These are phyloP conservation scores for Siniperca undulata DNA, from an alignment of 2,797 vertebrate species.

Conservation along the genomic window DNA sequence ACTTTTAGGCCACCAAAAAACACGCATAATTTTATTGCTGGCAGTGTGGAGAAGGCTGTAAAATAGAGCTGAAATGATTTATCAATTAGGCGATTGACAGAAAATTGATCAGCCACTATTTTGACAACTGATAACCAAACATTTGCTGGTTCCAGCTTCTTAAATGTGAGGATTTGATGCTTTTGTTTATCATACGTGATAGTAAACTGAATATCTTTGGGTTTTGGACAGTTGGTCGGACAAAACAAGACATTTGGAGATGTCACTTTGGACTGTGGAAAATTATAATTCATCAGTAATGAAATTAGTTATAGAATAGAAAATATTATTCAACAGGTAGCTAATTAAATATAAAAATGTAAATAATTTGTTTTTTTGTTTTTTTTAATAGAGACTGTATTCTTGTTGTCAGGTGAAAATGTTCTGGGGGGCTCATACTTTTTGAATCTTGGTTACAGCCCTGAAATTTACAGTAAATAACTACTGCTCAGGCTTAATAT, in stretches of 20 bases:
- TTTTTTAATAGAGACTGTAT: not conserved
- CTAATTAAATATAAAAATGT: not conserved
- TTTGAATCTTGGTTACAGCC: not conserved
- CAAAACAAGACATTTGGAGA: not conserved
- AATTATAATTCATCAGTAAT: no score
- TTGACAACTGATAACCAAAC: not conserved
- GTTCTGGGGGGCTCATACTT: not conserved
- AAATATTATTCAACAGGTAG: not conserved
- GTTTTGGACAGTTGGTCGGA: no score
- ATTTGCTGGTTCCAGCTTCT: not conserved
- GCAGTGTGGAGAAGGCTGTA: not conserved
- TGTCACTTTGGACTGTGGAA: not conserved
- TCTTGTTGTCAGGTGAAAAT: not conserved
- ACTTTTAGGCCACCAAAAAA: not conserved
- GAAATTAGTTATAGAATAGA: not conserved
- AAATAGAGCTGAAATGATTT: not conserved
- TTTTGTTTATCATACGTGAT: not conserved
- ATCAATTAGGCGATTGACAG: not conserved
- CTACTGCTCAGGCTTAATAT: not conserved
- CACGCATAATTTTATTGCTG: not conserved
- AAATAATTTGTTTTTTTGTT: not conserved
- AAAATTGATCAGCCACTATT: not conserved
- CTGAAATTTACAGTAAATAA: not conserved
- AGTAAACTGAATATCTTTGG: no score
- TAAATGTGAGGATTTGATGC: not conserved